Conservation (phyloP, 2,113 vertebrate genomes). For the Mellivora capensis region DNA sequence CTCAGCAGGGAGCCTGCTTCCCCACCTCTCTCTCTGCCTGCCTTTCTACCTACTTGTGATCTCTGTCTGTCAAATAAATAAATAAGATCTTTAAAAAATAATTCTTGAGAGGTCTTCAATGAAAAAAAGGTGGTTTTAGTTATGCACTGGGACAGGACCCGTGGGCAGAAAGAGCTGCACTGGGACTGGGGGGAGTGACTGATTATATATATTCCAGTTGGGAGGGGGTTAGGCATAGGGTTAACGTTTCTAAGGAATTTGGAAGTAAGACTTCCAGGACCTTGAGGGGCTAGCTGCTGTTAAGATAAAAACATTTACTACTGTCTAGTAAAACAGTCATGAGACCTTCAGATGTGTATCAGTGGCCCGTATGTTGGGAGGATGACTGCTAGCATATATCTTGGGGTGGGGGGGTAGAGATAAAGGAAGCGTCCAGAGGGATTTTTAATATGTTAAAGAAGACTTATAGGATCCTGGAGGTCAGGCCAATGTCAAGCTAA, state of each 20-base stretch:
- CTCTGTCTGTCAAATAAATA: too few species aligned
- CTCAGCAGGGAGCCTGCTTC: too few species aligned
- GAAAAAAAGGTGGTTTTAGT: background rate
- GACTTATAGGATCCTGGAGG: background rate
- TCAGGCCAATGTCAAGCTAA: background rate
- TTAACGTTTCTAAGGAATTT: background rate
- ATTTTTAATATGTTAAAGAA: background rate
- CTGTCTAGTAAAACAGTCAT: background rate
- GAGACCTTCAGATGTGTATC: background rate
- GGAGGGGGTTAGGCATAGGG: background rate
- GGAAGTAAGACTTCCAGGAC: background rate
- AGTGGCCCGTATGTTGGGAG: background rate
- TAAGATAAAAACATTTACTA: background rate
- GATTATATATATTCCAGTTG: background rate
- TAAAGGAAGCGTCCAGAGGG: background rate
- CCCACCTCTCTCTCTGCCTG: too few species aligned
- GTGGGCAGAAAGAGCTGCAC: background rate
- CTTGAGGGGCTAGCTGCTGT: background rate
- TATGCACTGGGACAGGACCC: background rate
- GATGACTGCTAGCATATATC: background rate
- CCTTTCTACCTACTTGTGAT: too few species aligned
- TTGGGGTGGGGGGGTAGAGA: background rate
- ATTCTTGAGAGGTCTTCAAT: background rate
- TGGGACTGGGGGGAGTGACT: background rate
- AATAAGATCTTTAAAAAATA: background rate